A percentile compares a stretch with the other conserved stretches of the same genome.
phyloP scores from a whole-genome alignment of 2,797 vertebrate genomes.

The Carduelis carduelis region DNA sequence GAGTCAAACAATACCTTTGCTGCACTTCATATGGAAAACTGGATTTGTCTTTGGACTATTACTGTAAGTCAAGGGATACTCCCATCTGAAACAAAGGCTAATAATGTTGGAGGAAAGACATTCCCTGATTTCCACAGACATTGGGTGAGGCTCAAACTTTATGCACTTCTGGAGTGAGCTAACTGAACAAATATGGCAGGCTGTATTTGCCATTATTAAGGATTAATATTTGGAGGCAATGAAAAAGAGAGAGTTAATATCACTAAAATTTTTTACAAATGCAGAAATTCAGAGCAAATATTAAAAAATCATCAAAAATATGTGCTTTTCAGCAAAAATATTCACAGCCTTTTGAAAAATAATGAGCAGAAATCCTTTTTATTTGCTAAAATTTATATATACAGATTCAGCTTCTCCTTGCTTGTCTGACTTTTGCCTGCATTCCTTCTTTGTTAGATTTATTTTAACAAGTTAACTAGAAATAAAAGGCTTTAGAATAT shows the following conservation, averaged over 20 bases:
- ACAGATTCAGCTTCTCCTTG: background rate
- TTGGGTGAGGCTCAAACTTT: conserved; percentile 18
- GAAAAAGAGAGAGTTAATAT: background rate
- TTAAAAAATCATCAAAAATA: background rate
- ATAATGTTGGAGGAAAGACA: background rate
- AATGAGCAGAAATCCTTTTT: background rate
- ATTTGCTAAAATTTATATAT: background rate
- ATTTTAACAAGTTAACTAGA: background rate
- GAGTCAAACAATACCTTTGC: conserved; percentile 22
- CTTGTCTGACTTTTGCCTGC: background rate
- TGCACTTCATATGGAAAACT: background rate
- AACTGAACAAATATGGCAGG: background rate
- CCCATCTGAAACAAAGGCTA: conserved; percentile 32
- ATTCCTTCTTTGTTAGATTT: background rate
- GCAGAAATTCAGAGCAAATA: background rate
- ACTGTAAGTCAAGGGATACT: background rate
- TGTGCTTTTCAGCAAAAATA: background rate
- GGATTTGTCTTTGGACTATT: background rate
- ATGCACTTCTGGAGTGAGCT: background rate
- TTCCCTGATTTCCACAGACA: background rate
- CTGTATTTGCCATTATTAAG: background rate
- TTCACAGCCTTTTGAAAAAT: background rate
- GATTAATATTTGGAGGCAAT: background rate
- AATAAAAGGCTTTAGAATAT: conserved; percentile 1
- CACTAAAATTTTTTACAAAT: background rate